Conservation (phyloP, 2,888 invertebrate species). For the Trimorus sp. region DNA sequence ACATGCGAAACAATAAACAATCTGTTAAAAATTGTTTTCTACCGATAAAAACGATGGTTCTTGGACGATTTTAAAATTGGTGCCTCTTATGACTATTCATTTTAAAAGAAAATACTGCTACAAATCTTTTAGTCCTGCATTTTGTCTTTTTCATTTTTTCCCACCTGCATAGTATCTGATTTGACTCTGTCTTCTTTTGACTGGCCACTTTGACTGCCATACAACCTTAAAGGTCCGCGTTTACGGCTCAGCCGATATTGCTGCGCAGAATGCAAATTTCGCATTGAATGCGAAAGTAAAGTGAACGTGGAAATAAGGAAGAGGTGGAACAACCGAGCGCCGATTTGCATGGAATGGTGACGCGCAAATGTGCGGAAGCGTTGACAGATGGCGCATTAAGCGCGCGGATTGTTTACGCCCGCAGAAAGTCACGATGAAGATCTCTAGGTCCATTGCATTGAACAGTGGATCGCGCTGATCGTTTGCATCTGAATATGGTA, state of each 20-base stretch:
- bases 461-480: constrained; percentile 21
- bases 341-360: constrained; percentile 56
- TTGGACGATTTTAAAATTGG: no score
- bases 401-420: constrained; percentile 43
- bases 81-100: no score
- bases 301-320: constrained; percentile 53
- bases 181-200: no score
- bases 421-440: constrained; percentile 50
- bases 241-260: constrained; percentile 33
- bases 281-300: constrained; percentile 55
- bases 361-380: constrained; percentile 57
- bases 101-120: no score
- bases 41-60: no score
- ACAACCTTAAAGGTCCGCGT: background rate
- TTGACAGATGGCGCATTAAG: constrained; percentile 63
- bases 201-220: no score
- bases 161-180: no score
- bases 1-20: no score
- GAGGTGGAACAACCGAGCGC: constrained; percentile 50
- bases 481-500: constrained; percentile 45
- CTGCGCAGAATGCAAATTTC: constrained; percentile 44
- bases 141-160: no score
- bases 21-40: no score
- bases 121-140: no score
- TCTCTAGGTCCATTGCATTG: constrained; percentile 31